Evolutionary conservation across 1,140 invertebrate species (phyloP), one percentile per base, ranked within the genome.

Genomic region (Kradibia gibbosae): DNA sequence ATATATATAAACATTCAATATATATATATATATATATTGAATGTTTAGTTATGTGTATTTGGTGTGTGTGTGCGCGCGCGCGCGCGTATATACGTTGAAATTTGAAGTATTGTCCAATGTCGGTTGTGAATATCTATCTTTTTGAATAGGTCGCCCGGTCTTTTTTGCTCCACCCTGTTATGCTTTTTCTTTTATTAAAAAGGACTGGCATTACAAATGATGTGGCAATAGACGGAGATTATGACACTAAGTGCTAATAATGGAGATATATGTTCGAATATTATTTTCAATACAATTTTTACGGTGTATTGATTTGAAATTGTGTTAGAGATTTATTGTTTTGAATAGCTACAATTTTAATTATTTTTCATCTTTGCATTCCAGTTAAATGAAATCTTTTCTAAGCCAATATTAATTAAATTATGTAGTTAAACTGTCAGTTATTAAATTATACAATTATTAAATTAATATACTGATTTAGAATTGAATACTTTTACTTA

Each of bases 241-340:
- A 78, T 82, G 80, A 82, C 75, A 82, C 67, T 45, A 45, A 82
- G 80, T 72, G 75, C 36, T 73, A 20, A 31, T 81, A 81, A 81
- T 77, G 20, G 80, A 77, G 50, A 77, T 50, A 57, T 71, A 71
- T 50, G 70, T 25, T 48, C 45, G 15, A 31, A 45, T 15, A 50
- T 72, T 28, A 72, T 50, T 72, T 25, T 4, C 25, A 31, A 50
- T 13, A 28, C 10, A 25, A 34, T 25, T 48, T 50, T 50, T 31
- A 5, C 53, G 11, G 25, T 42, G 15, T 45, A 45, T 4, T 25
- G 39, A 42, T n/a, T 15, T 65, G 0, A 4, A 28, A 13, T 13
- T 1, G 57, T 0, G 4, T 15, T 62, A 0, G 0, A 31, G 25
- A 62, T 62, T 62, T 31, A 62, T 31, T 31, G 57, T 31, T 62